Conservation (phyloP, 1,140 invertebrate species). For the Drosophila seguyi region DNA sequence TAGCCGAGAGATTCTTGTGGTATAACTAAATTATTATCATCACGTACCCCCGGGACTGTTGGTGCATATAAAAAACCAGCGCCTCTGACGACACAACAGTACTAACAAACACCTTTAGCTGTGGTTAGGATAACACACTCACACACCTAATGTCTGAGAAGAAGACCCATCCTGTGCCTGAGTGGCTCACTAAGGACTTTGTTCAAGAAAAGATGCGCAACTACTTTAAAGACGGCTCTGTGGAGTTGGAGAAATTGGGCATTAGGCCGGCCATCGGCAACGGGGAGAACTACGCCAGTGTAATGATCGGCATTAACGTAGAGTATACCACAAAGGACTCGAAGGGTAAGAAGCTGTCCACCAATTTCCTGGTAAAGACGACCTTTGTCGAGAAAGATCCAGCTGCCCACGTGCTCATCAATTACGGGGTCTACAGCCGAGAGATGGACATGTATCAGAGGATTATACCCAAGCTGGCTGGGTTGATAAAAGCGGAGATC, state of each 20-base stretch:
- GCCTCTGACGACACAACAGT: neutral
- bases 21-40: too few species aligned
- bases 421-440: slow-evolving; percentile 56
- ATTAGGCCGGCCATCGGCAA: slow-evolving; percentile 52
- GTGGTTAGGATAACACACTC: neutral
- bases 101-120: neutral
- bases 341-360: neutral
- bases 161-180: too few species aligned
- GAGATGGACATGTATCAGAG: slow-evolving; percentile 75
- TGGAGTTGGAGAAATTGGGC: neutral
- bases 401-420: slow-evolving; percentile 32
- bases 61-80: slow-evolving; percentile 6
- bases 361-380: slow-evolving; percentile 64
- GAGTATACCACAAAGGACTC: slow-evolving; percentile 24
- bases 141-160: too few species aligned
- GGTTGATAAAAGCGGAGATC: slow-evolving; percentile 41
- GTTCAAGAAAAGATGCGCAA: too few species aligned
- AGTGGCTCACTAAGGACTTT: too few species aligned
- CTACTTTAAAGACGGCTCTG: too few species aligned
- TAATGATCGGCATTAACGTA: slow-evolving; percentile 64
- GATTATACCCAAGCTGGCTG: slow-evolving; percentile 59
- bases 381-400: slow-evolving; percentile 55
- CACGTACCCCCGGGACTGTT: neutral
- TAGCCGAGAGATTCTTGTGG: neutral
- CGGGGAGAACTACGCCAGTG: slow-evolving; percentile 65